phyloP scores from a whole-genome alignment of 2,888 invertebrate genomes.

The Steinernema hermaphroditum region DNA sequence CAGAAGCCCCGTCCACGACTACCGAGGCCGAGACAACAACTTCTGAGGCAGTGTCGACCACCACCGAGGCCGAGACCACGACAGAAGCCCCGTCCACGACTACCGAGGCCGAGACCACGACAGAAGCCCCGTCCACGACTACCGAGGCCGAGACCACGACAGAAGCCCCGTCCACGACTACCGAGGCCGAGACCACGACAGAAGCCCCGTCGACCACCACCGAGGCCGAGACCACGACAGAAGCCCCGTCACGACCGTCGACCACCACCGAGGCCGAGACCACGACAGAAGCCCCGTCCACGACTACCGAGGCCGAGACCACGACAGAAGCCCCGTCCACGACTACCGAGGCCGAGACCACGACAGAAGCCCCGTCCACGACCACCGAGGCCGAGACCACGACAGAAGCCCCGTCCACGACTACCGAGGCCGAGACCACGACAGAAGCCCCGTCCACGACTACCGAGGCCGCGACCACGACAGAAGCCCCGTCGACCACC shows the following conservation, averaged over 20 bases:
- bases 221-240: background rate
- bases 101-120: background rate
- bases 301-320: background rate
- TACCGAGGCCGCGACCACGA: background rate
- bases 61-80: background rate
- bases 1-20: background rate
- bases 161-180: background rate
- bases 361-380: background rate
- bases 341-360: background rate
- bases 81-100: background rate
- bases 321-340: background rate
- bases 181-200: background rate
- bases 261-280: background rate
- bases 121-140: background rate
- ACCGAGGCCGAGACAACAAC: background rate
- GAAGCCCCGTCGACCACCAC: background rate
- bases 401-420: background rate
- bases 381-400: background rate
- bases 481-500: background rate
- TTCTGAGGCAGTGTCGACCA: background rate
- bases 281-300: background rate
- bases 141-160: background rate
- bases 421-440: too few relatives aligned
- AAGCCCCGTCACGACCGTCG: background rate
- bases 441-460: too few relatives aligned